Base-by-base conservation (phyloP, 1,140 invertebrate genomes). In the Microplitis mediator region DNA sequence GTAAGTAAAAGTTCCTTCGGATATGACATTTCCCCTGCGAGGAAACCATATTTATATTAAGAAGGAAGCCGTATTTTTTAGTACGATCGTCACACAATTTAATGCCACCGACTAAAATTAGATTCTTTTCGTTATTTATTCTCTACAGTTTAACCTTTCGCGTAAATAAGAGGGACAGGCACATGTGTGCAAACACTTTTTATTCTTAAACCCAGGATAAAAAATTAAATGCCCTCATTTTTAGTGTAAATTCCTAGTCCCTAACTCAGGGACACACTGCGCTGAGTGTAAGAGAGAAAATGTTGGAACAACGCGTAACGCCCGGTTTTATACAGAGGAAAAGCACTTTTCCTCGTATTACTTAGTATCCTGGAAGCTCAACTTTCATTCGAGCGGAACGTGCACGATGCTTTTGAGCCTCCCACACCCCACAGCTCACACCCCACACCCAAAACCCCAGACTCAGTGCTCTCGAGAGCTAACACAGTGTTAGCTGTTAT, bases 311-410 rank as follows among this genome's bases (percentile, higher is more conserved):
- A 39, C 23, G 50, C 45, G 54, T 68, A 69, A 69, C 67, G 72
- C 72, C 50, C 32, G 4, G 62, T 50, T 66, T 39, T 23, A 32
- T 61, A 31, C 11, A 63, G 52, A 4, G n/a, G 66, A 35, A 71
- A 67, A 83, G 84, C 81, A 85, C 85, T 86, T 84, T 85, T 83
- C 78, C 82, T 82, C 80, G 82, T 84, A 85, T 85, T 85, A 85
- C 84, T 85, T 84, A 85, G 82, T 80, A 78, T 56, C 51, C 63
- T 72, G 69, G 39, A 71, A 75, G 71, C 71, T 68, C 68, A 50
- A 71, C 71, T 73, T 75, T 71, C 74, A 71, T 73, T 58, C 61
- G 35, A 70, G 71, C 61, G n/a, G 60, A 63, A 61, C 71, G 61
- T 71, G 67, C 54, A 69, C 63, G 52, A 39, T 50, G 63, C 70